These are phyloP conservation scores for Lepus americanus DNA, from an alignment of 2,113 vertebrate genomes.

Conservation along the genomic window DNA sequence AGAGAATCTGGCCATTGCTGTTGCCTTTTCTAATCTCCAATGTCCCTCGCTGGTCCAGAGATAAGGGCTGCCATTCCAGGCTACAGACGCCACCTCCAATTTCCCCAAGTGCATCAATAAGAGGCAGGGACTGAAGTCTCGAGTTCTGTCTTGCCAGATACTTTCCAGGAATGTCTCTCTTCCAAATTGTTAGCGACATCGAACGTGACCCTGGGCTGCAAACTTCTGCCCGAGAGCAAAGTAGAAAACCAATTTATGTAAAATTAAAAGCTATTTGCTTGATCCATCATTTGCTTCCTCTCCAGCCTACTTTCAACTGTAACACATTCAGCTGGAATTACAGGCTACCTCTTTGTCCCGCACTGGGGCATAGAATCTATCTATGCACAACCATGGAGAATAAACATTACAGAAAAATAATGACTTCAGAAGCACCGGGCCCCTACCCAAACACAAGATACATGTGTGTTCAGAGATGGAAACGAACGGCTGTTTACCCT, in stretches of 20 bases:
- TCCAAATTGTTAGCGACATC: background rate
- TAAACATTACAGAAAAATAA: constrained; percentile 77
- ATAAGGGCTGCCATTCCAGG: background rate
- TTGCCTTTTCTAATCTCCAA: background rate
- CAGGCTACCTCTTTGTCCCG: background rate
- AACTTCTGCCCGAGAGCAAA: constrained; percentile 74
- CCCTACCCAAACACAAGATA: constrained; percentile 59
- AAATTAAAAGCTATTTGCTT: constrained; percentile 78
- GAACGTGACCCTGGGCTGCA: constrained; percentile 65
- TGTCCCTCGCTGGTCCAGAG: background rate
- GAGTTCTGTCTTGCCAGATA: background rate
- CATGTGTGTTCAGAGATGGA: constrained; percentile 81
- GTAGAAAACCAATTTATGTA: constrained; percentile 61
- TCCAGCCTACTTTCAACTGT: constrained; percentile 12
- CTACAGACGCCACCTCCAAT: background rate
- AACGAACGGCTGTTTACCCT: constrained; percentile 78
- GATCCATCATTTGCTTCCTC: constrained; percentile 49
- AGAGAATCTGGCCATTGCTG: background rate
- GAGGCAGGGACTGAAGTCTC: background rate
- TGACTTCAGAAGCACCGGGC: constrained; percentile 57
- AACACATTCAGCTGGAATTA: constrained; percentile 62
- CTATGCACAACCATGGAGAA: constrained; percentile 64
- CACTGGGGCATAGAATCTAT: constrained; percentile 73
- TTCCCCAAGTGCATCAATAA: background rate
- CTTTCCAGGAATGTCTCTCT: constrained; percentile 47